These are phyloP conservation scores for Leptestheria dahalacensis DNA, from an alignment of 1,140 invertebrate genomes.

Conservation along the genomic window DNA sequence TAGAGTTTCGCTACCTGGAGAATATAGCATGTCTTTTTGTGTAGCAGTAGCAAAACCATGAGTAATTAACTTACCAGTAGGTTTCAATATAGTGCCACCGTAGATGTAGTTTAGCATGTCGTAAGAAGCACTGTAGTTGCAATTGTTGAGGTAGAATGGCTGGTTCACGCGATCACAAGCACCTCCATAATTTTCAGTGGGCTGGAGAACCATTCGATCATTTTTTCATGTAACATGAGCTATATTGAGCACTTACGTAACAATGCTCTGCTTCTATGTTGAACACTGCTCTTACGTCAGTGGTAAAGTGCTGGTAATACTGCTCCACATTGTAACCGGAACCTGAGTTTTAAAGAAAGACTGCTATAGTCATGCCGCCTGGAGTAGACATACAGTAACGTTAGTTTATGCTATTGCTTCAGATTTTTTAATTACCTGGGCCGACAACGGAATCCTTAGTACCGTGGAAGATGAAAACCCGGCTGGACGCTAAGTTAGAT, in stretches of 20 bases:
- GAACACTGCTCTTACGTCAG: slow-evolving; percentile 24
- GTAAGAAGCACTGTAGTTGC: slow-evolving; percentile 28
- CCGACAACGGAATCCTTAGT: slow-evolving; percentile 26
- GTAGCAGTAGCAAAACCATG: neutral
- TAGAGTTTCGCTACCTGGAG: too few species aligned
- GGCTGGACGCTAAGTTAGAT: slow-evolving; percentile 23
- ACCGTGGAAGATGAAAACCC: slow-evolving; percentile 29
- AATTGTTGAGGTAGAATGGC: slow-evolving; percentile 27
- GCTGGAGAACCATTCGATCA: slow-evolving; percentile 23
- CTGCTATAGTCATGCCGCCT: too few species aligned
- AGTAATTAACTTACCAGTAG: slow-evolving; percentile 10
- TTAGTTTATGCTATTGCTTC: neutral
- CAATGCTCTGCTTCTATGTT: slow-evolving; percentile 25
- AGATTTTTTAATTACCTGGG: slow-evolving; percentile 22
- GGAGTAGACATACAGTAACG: too few species aligned
- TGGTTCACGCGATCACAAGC: slow-evolving; percentile 21
- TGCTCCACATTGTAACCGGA: slow-evolving; percentile 24
- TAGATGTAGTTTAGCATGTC: slow-evolving; percentile 29
- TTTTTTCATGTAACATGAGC: too few species aligned
- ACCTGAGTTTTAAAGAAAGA: slow-evolving; percentile 16
- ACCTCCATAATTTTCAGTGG: slow-evolving; percentile 29
- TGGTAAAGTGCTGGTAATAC: slow-evolving; percentile 25
- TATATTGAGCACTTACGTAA: slow-evolving; percentile 21
- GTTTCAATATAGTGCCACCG: slow-evolving; percentile 20
- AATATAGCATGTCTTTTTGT: too few species aligned